A percentile compares a stretch with the other conserved stretches of the same genome.
phyloP scores from a whole-genome alignment of 1,140 invertebrate species.

The Drosophila insularis region DNA sequence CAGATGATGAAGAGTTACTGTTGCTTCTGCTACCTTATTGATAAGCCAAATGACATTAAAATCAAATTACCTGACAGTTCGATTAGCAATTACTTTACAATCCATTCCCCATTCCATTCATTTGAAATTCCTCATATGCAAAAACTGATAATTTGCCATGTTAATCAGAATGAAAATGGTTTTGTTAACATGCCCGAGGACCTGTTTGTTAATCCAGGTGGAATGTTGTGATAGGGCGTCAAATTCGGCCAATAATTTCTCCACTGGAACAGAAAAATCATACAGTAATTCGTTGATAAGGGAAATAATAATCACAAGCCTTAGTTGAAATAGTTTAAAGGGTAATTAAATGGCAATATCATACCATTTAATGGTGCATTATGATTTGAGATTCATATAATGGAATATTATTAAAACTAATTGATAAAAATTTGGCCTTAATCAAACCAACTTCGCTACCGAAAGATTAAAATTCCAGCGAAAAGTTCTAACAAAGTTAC shows the following conservation, averaged over 20 bases:
- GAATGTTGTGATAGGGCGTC: not conserved
- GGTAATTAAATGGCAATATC: too few relatives aligned
- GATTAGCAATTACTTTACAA: not conserved
- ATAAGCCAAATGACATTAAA: constrained; percentile 10
- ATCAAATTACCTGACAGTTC: constrained; percentile 4
- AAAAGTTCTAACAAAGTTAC: too few relatives aligned
- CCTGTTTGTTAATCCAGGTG: not conserved
- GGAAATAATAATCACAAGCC: too few relatives aligned
- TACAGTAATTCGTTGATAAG: too few relatives aligned
- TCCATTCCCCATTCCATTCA: not conserved
- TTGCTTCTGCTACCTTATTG: constrained; percentile 1
- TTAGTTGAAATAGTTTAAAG: too few relatives aligned
- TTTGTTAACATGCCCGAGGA: not conserved
- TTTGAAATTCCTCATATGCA: not conserved
- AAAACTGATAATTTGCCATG: constrained; percentile 7
- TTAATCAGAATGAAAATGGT: constrained; percentile 2
- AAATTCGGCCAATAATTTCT: not conserved
- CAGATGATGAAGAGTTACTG: not conserved
- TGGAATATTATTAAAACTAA: too few relatives aligned
- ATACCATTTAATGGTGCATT: too few relatives aligned
- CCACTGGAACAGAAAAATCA: too few relatives aligned
- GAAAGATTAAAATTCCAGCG: too few relatives aligned
- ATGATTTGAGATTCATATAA: too few relatives aligned
- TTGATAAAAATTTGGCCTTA: too few relatives aligned
- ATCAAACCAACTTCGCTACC: too few relatives aligned